Percentiles rank a stretch among this genome's conserved stretches.
Evolutionary conservation across 2,888 invertebrate species (phyloP).

Genomic region (Hydrotaea diabolus): DNA sequence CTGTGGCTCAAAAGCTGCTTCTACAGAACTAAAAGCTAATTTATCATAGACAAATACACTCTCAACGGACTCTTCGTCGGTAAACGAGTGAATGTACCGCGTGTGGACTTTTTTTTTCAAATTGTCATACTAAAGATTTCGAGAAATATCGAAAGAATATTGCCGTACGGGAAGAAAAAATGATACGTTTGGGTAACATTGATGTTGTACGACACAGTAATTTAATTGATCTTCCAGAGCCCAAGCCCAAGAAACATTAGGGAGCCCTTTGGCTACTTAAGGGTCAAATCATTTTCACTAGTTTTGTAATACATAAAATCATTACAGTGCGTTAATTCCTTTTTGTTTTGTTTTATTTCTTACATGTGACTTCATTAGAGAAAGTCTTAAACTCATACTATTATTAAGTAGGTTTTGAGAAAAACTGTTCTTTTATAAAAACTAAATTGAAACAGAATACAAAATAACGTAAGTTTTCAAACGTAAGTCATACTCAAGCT

Average conservation of each 20-base stretch:
- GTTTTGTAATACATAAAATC: slow-evolving; percentile 6
- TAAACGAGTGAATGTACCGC: no score
- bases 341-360: slow-evolving; percentile 6
- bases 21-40: no score
- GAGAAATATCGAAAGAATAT: slow-evolving; percentile 85
- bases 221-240: slow-evolving; percentile 77
- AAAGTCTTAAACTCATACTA: neutral
- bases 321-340: slow-evolving; percentile 24
- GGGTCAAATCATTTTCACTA: neutral
- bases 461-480: no score
- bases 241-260: slow-evolving; percentile 73
- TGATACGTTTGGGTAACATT: slow-evolving; percentile 85
- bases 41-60: no score
- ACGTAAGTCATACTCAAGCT: no score
- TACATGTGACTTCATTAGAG: neutral
- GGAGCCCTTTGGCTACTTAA: neutral
- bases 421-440: no score
- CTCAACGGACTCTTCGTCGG: no score
- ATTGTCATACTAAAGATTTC: no score
- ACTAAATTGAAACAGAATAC: no score
- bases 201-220: slow-evolving; percentile 84
- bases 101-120: no score
- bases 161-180: slow-evolving; percentile 87
- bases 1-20: no score
- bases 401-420: no score